A percentile compares a stretch with the other conserved stretches of the same genome.
Evolutionary conservation across 2,888 invertebrate genomes (phyloP).

Genomic region (Tetranychus piercei): DNA sequence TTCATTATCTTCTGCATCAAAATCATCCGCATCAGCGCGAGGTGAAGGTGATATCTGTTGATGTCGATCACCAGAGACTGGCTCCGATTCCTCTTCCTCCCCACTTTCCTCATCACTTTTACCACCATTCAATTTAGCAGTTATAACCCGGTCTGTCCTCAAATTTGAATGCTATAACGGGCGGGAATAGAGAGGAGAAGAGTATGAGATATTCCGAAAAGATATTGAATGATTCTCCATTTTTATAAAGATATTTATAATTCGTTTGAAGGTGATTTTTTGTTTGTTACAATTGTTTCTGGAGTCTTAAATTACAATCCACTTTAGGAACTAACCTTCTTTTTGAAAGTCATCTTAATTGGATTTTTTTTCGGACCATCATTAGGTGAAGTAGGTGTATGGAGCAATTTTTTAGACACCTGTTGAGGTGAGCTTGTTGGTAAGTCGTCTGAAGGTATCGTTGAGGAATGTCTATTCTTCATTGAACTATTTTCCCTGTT

Average conservation of each 20-base stretch:
- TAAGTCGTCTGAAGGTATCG: too few species aligned
- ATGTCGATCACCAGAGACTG: not conserved
- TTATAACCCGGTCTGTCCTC: conserved; percentile 15
- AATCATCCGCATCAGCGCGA: not conserved
- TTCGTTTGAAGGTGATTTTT: too few species aligned
- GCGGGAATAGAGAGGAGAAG: not conserved
- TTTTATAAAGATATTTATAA: too few species aligned
- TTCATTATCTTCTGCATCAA: not conserved
- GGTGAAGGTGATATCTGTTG: not conserved
- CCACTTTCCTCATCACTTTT: conserved; percentile 20
- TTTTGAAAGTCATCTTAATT: conserved; percentile 43
- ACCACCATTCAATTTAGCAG: conserved; percentile 19
- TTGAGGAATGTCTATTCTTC: not conserved
- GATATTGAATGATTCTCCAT: too few species aligned
- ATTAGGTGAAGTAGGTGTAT: not conserved
- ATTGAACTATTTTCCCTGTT: not conserved
- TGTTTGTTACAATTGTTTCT: not conserved
- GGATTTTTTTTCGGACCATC: conserved; percentile 39
- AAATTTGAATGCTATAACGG: conserved; percentile 17
- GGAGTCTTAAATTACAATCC: not conserved
- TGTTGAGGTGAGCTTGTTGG: too few species aligned
- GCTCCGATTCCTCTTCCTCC: conserved; percentile 14
- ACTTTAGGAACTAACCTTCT: conserved; percentile 29
- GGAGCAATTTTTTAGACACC: too few species aligned
- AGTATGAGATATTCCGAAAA: not conserved